Evolutionary conservation across 2,888 invertebrate species (phyloP).

Genomic region (Lasioglossum oenotherae): DNA sequence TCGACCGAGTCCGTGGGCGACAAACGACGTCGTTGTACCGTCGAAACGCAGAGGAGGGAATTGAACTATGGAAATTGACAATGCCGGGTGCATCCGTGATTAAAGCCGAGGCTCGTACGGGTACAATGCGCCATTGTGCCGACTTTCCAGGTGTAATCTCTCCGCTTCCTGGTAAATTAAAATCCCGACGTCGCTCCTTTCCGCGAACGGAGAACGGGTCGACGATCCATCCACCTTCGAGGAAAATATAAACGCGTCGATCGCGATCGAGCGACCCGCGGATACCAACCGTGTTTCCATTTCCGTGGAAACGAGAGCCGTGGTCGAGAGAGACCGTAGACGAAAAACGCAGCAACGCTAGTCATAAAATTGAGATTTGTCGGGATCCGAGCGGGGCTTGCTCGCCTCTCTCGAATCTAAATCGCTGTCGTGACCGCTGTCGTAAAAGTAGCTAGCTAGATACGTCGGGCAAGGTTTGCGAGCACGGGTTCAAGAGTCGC

Average conservation of each 20-base stretch:
- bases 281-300: neutral
- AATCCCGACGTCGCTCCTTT: slow-evolving; percentile 53
- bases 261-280: neutral
- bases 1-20: slow-evolving; percentile 63
- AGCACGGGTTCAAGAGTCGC: slow-evolving; percentile 5
- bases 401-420: slow-evolving; percentile 26
- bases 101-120: slow-evolving; percentile 73
- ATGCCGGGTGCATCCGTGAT: slow-evolving; percentile 78
- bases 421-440: slow-evolving; percentile 45
- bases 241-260: slow-evolving; percentile 4
- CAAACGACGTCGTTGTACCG: slow-evolving; percentile 44
- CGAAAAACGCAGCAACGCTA: slow-evolving; percentile 1
- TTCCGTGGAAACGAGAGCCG: neutral
- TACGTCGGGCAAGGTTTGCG: slow-evolving; percentile 22
- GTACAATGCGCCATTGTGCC: slow-evolving; percentile 78
- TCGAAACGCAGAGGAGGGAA: slow-evolving; percentile 48
- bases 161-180: slow-evolving; percentile 73
- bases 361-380: slow-evolving; percentile 46
- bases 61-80: slow-evolving; percentile 77
- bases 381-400: neutral
- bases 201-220: neutral
- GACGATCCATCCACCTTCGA: neutral
- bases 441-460: slow-evolving; percentile 29
- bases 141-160: slow-evolving; percentile 75
- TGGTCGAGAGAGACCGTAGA: neutral